Conservation (phyloP, 1,140 invertebrate species). For the Eumaeus atala region DNA sequence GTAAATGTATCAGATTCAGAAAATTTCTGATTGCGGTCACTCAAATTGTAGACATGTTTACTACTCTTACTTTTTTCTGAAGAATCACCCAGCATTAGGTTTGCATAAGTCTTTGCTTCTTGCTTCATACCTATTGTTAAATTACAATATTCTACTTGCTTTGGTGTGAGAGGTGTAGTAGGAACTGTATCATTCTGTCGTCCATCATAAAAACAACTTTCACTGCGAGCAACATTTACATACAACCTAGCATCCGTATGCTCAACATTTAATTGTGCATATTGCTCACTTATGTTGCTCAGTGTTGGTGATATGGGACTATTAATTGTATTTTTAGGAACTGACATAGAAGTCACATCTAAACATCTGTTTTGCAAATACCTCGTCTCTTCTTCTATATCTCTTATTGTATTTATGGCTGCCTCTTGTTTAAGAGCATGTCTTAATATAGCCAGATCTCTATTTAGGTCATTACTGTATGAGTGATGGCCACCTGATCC, state of each 20-base stretch:
- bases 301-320: conserved; percentile 56
- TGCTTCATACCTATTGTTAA: conserved; percentile 39
- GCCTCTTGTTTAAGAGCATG: conserved; percentile 62
- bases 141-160: conserved; percentile 62
- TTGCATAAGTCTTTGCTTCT: conserved; percentile 75
- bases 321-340: conserved; percentile 43
- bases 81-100: conserved; percentile 78
- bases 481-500: conserved; percentile 44
- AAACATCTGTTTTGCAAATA: conserved; percentile 49
- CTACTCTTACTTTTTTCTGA: conserved; percentile 55
- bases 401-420: conserved; percentile 58
- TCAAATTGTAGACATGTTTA: conserved; percentile 34
- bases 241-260: conserved; percentile 75
- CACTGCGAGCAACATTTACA: conserved; percentile 78
- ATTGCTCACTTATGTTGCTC: conserved; percentile 66
- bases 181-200: conserved; percentile 43
- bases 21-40: conserved; percentile 50
- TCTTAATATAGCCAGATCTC: conserved; percentile 61
- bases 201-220: conserved; percentile 33
- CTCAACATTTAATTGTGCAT: conserved; percentile 72
- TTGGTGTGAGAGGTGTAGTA: conserved; percentile 54
- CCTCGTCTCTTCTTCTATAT: conserved; percentile 59
- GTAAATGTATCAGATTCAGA: conserved; percentile 69
- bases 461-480: conserved; percentile 62
- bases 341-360: conserved; percentile 25